phyloP scores from a whole-genome alignment of 2,888 invertebrate genomes.

The Drosophila paranaensis region DNA sequence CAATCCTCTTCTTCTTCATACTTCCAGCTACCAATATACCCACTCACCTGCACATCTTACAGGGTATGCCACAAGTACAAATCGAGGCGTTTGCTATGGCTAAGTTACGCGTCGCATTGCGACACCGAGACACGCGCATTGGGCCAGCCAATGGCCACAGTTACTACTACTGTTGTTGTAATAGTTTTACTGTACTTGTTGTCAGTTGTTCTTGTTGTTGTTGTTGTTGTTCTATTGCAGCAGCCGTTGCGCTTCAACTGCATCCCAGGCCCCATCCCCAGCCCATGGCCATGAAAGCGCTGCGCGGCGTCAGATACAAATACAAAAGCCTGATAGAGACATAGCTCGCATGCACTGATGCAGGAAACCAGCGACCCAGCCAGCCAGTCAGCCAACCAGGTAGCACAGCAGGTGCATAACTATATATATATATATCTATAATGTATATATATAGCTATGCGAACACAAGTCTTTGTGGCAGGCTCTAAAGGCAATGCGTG shows the following conservation, averaged over 20 bases:
- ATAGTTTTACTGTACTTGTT: conserved; percentile 33
- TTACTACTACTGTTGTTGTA: conserved; percentile 42
- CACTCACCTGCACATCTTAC: accelerated
- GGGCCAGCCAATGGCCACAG: conserved; percentile 39
- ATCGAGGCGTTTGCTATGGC: conserved; percentile 43
- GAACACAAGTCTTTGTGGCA: conserved; percentile 16
- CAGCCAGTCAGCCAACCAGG: conserved; percentile 22
- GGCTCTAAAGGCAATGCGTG: conserved; percentile 42
- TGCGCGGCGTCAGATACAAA: conserved; percentile 63
- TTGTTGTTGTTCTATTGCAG: conserved; percentile 26
- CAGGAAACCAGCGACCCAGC: conserved; percentile 62
- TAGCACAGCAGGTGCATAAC: conserved; percentile 52
- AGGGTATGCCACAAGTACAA: conserved; percentile 39
- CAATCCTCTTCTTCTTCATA: neutral
- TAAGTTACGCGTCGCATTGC: conserved; percentile 67
- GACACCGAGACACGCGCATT: conserved; percentile 57
- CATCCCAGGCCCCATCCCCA: conserved; percentile 25
- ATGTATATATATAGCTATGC: neutral
- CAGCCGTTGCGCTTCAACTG: conserved; percentile 57
- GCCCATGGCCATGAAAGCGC: conserved; percentile 20
- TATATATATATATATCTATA: conserved; percentile 4
- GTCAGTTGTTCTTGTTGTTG: conserved; percentile 15
- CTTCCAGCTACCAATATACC: neutral
- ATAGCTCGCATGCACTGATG: conserved; percentile 73
- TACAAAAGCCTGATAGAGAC: conserved; percentile 75